Conservation (phyloP, 1,140 invertebrate species). For the Linepithema humile region DNA sequence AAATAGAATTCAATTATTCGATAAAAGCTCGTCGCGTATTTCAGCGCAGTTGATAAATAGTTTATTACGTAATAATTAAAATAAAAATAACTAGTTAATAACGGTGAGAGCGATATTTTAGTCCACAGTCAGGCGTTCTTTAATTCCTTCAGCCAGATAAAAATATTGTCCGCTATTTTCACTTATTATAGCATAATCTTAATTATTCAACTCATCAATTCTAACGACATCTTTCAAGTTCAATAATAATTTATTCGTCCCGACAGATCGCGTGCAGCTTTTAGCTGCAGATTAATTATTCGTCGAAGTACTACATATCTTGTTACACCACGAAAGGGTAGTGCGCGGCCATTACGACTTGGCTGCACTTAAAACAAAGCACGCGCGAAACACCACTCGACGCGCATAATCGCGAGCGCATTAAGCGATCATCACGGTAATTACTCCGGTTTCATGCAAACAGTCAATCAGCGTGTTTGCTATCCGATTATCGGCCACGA, state of each 20-base stretch:
- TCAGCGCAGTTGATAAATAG: background rate
- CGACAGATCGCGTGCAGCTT: background rate
- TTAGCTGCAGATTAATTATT: background rate
- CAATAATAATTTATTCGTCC: background rate
- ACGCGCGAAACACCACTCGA: background rate
- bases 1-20: background rate
- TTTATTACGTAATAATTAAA: background rate
- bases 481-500: slow-evolving; percentile 26
- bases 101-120: background rate
- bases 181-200: background rate
- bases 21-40: background rate
- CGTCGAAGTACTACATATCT: background rate
- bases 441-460: slow-evolving; percentile 1
- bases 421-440: slow-evolving; percentile 43
- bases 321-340: background rate
- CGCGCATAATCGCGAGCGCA: background rate
- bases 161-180: background rate
- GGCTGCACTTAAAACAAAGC: slow-evolving; percentile 18
- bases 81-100: background rate
- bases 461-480: slow-evolving; percentile 48
- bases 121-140: too few relatives aligned
- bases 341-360: too few relatives aligned
- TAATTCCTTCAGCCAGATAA: background rate
- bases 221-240: background rate
- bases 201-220: background rate